A percentile compares a stretch with the other conserved stretches of the same genome.
phyloP scores from a whole-genome alignment of 2,888 invertebrate species.

The Psylliodes chrysocephalus region DNA sequence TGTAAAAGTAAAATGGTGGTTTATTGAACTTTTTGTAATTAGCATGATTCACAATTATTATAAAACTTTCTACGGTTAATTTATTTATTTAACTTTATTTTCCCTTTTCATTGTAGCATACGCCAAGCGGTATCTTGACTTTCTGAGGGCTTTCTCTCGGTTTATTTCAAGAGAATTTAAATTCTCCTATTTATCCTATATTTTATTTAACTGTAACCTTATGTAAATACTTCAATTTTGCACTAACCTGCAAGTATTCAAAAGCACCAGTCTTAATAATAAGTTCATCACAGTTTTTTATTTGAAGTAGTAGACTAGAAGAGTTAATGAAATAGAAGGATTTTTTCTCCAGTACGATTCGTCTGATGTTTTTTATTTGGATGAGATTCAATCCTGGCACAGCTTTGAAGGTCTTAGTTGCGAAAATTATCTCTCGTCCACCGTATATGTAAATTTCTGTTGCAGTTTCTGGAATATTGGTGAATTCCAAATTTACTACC shows the following conservation, averaged over 20 bases:
- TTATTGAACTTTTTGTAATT: slow-evolving; percentile 16
- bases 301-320: slow-evolving; percentile 70
- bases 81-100: no score
- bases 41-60: slow-evolving; percentile 2
- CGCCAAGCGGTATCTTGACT: no score
- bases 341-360: slow-evolving; percentile 68
- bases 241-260: slow-evolving; percentile 68
- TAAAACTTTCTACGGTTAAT: no score
- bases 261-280: slow-evolving; percentile 73
- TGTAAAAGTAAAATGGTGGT: not conserved
- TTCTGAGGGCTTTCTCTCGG: no score
- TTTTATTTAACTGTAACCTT: no score
- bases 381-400: slow-evolving; percentile 69
- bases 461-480: slow-evolving; percentile 69
- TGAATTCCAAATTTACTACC: slow-evolving; percentile 65
- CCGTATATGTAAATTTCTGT: slow-evolving; percentile 70
- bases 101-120: no score
- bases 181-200: no score
- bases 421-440: slow-evolving; percentile 68
- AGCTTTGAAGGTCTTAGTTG: slow-evolving; percentile 68
- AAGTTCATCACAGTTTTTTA: slow-evolving; percentile 70
- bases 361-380: slow-evolving; percentile 66
- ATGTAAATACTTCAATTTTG: no score
- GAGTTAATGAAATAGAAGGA: slow-evolving; percentile 72
- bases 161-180: no score